A percentile compares a stretch with the other conserved stretches of the same genome.
phyloP scores from a whole-genome alignment of 2,113 vertebrate species.

The Tor tambroides region DNA sequence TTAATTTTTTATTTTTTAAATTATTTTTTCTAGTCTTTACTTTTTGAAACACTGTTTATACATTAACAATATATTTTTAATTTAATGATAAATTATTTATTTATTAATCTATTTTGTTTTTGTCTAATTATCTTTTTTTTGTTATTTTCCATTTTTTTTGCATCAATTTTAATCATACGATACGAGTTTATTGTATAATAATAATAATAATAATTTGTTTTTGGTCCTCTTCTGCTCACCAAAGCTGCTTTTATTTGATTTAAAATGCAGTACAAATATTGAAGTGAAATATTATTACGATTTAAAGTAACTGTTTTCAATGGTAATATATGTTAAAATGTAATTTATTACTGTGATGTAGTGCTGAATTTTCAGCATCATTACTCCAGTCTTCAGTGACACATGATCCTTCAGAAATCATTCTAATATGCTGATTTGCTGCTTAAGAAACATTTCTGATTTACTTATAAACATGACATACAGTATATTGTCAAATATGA shows the following conservation, averaged over 20 bases:
- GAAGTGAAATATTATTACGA: background rate
- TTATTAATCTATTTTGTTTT: background rate
- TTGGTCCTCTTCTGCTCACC: background rate
- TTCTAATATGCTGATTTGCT: background rate
- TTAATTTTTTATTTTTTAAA: no score
- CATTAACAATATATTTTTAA: no score
- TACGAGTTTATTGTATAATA: background rate
- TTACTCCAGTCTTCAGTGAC: background rate
- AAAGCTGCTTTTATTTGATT: background rate
- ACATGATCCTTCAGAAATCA: background rate
- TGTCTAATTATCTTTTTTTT: background rate
- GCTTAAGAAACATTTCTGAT: background rate
- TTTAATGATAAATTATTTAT: no score
- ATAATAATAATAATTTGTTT: background rate
- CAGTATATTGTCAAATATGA: background rate
- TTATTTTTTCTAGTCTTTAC: no score
- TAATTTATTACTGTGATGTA: background rate
- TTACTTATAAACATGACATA: background rate
- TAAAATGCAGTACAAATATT: background rate
- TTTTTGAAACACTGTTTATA: no score
- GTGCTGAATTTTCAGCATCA: background rate
- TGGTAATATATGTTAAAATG: background rate
- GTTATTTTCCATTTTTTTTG: background rate
- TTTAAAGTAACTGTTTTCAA: background rate
- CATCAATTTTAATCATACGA: background rate